Percentiles rank a stretch among this genome's conserved stretches.
Evolutionary conservation across 2,797 vertebrate species (phyloP).

Genomic region (Crocidura indochinensis): DNA sequence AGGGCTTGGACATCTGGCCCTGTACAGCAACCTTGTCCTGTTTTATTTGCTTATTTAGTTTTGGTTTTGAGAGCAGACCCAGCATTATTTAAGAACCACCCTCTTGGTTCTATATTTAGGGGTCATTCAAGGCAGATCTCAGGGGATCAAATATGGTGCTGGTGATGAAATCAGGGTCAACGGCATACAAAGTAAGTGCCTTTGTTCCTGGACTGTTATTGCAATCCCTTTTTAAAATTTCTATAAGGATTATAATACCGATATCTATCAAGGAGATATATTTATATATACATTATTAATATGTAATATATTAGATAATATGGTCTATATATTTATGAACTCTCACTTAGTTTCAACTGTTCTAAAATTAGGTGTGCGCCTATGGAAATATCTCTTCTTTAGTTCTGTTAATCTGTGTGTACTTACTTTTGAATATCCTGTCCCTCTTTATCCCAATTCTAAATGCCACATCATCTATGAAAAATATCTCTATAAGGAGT

Average conservation of each 20-base stretch:
- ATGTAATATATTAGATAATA: not conserved
- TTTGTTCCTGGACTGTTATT: too few relatives aligned
- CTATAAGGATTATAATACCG: too few relatives aligned
- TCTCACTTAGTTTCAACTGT: not conserved
- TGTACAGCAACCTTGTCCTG: not conserved
- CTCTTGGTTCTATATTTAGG: too few relatives aligned
- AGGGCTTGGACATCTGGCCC: not conserved
- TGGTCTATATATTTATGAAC: not conserved
- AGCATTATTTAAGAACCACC: too few relatives aligned
- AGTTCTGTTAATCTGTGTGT: slow-evolving; percentile 8
- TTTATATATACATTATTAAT: not conserved
- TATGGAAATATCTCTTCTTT: not conserved
- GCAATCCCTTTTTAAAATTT: too few relatives aligned
- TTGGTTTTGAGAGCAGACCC: too few relatives aligned
- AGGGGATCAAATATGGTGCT: too few relatives aligned
- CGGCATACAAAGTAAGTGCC: too few relatives aligned
- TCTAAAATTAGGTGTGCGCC: not conserved
- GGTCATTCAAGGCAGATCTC: too few relatives aligned
- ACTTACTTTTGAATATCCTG: not conserved
- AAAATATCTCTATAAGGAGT: not conserved
- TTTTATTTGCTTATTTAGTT: too few relatives aligned
- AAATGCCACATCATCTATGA: not conserved
- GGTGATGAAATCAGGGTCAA: too few relatives aligned
- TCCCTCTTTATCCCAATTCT: not conserved
- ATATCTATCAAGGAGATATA: not conserved